Evolutionary conservation across 2,797 vertebrate species (phyloP).

Genomic region (Anguilla megastoma): DNA sequence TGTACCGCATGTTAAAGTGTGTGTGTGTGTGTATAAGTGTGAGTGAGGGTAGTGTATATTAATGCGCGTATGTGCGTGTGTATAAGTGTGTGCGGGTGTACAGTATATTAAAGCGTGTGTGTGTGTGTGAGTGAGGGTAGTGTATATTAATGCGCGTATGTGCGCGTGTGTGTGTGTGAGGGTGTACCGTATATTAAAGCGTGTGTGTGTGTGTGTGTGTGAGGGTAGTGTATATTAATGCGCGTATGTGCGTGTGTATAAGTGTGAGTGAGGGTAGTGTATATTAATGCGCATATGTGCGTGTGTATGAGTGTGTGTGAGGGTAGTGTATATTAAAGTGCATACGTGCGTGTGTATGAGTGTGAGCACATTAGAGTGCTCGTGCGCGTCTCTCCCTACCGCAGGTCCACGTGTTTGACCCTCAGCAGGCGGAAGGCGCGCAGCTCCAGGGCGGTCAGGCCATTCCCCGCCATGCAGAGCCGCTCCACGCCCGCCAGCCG

Average conservation of each 20-base stretch:
- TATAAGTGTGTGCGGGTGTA: no score
- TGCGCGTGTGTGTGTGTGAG: background rate
- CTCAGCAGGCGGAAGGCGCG: slow-evolving; percentile 84
- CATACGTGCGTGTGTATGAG: background rate
- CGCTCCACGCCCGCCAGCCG: slow-evolving; percentile 86
- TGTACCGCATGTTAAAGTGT: slow-evolving; percentile 50
- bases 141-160: background rate
- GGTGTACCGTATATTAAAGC: background rate
- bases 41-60: background rate
- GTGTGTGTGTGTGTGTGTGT: background rate
- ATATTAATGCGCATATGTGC: no score
- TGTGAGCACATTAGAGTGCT: no score
- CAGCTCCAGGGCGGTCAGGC: slow-evolving; percentile 77
- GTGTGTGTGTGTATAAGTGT: background rate
- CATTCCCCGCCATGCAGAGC: slow-evolving; percentile 95
- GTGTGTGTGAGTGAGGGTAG: no score
- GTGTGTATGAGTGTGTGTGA: no score
- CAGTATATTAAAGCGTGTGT: no score
- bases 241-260: no score
- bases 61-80: background rate
- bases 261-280: no score
- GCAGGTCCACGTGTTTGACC: slow-evolving; percentile 90
- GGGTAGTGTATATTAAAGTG: background rate
- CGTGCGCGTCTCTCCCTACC: slow-evolving; percentile 67
- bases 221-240: background rate